Evolutionary conservation across 2,797 vertebrate species (phyloP).

Genomic region (Geotrypetes seraphini): DNA sequence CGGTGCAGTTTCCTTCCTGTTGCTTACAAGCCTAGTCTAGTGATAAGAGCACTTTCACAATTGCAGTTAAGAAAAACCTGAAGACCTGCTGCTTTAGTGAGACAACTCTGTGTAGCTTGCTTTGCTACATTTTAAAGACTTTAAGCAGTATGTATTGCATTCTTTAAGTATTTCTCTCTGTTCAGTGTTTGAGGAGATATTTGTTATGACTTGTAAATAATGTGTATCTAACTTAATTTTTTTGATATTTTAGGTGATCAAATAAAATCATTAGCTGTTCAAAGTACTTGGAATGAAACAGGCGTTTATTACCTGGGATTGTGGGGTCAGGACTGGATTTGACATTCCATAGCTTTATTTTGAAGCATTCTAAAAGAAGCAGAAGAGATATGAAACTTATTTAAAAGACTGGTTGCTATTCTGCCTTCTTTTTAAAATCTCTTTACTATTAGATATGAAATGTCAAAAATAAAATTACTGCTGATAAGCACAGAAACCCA

Average conservation of each 20-base stretch:
- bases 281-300: background rate
- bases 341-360: no score
- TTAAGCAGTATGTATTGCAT: background rate
- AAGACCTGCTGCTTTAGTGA: constrained; percentile 12
- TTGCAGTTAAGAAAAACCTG: constrained; percentile 22
- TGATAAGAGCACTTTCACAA: constrained; percentile 55
- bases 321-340: no score
- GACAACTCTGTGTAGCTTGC: background rate
- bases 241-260: background rate
- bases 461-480: no score
- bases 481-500: no score
- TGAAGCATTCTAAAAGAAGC: no score
- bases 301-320: background rate
- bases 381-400: no score
- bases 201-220: no score
- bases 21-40: constrained; percentile 42
- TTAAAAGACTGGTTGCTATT: no score
- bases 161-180: background rate
- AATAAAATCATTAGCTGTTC: background rate
- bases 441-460: no score
- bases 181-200: no score
- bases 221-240: no score
- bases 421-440: no score
- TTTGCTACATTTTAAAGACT: constrained; percentile 3
- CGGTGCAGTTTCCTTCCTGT: constrained; percentile 70